Evolutionary conservation across 2,888 invertebrate species (phyloP).

Genomic region (Cryptus viduatorius): DNA sequence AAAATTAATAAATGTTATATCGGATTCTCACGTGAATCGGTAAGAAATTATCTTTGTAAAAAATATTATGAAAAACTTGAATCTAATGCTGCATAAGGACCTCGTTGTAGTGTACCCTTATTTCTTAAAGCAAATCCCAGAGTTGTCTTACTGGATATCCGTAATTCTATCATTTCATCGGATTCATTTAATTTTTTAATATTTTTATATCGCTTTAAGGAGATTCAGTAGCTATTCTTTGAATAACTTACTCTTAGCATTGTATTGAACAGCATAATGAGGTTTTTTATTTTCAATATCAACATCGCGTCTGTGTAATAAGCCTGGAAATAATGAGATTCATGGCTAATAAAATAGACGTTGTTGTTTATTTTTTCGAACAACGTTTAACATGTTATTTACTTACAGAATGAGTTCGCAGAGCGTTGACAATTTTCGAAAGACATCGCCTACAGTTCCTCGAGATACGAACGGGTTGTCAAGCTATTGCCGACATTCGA

Average conservation of each 20-base stretch:
- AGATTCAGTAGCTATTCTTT: neutral
- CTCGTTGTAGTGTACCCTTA: conserved; percentile 98
- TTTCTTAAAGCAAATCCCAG: conserved; percentile 95
- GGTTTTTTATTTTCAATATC: conserved; percentile 97
- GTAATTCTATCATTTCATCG: conserved; percentile 87
- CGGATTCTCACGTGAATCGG: conserved; percentile 90
- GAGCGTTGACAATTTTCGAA: conserved; percentile 93
- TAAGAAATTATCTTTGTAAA: conserved; percentile 96
- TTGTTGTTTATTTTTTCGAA: too few species aligned
- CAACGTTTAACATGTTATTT: neutral
- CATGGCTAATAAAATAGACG: too few species aligned
- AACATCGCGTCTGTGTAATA: conserved; percentile 97
- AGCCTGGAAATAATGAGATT: conserved; percentile 87
- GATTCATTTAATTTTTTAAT: too few species aligned
- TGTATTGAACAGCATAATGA: conserved; percentile 97
- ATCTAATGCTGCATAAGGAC: conserved; percentile 99
- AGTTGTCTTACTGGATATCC: conserved; percentile 96
- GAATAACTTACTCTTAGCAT: conserved; percentile 90
- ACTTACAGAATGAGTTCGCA: conserved; percentile 93
- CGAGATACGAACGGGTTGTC: conserved; percentile 95
- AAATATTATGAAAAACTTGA: conserved; percentile 96
- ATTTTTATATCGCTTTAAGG: neutral
- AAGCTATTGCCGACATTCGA: conserved; percentile 96
- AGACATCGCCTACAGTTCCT: conserved; percentile 97
- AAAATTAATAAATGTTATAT: conserved; percentile 21